Conservation (phyloP, 2,797 vertebrate genomes). For the Arrhamphus sclerolepis region DNA sequence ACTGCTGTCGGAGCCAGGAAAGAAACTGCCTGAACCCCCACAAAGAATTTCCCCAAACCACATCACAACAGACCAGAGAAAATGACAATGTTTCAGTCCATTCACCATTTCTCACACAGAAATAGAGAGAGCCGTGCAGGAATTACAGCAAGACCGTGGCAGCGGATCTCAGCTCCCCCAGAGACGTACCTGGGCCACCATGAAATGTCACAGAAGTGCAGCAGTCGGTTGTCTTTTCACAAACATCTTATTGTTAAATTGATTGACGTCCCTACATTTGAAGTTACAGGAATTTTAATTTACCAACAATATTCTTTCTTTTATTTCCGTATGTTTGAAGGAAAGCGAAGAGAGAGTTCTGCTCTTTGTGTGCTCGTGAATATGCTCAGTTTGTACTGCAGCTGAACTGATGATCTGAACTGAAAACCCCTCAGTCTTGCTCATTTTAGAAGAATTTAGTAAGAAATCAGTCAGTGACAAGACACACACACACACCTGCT, state of each 20-base stretch:
- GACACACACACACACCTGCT: not conserved
- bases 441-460: not conserved
- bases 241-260: too few species aligned
- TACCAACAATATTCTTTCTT: too few species aligned
- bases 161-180: constrained; percentile 3
- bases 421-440: not conserved
- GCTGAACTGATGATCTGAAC: constrained; percentile 15
- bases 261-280: too few species aligned
- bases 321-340: too few species aligned
- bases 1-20: constrained; percentile 69
- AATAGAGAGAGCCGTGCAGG: constrained; percentile 16
- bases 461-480: not conserved
- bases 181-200: constrained; percentile 16
- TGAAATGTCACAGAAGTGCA: constrained; percentile 1
- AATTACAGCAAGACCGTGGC: constrained; percentile 8
- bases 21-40: constrained; percentile 68
- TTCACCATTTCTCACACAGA: constrained; percentile 51
- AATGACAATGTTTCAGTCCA: constrained; percentile 61
- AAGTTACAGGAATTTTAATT: too few species aligned
- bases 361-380: too few species aligned
- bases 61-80: constrained; percentile 67
- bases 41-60: constrained; percentile 77
- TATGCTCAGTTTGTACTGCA: too few species aligned
- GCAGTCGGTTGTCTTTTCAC: too few species aligned
- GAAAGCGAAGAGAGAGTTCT: too few species aligned